Percentiles rank a stretch among this genome's conserved stretches.
Evolutionary conservation across 2,113 vertebrate species (phyloP).

Genomic region (Oncorhynchus clarkii): DNA sequence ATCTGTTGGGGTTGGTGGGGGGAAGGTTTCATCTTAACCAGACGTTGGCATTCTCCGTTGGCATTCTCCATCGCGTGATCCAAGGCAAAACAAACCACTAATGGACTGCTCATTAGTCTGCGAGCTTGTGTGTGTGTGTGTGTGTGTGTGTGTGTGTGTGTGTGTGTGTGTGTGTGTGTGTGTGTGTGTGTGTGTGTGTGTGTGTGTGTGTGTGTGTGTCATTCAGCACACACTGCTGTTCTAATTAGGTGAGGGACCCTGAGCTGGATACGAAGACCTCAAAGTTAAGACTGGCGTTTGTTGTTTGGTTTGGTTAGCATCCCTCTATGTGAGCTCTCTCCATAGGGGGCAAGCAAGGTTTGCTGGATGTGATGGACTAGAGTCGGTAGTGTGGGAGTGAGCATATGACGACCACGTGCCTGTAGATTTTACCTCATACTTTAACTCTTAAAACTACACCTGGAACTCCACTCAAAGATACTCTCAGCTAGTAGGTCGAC

Average conservation of each 20-base stretch:
- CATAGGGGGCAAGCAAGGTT: too few relatives aligned
- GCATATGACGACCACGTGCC: too few relatives aligned
- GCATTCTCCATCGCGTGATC: slow-evolving; percentile 15
- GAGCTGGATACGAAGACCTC: slow-evolving; percentile 1
- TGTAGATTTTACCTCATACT: too few relatives aligned
- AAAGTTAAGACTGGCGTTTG: too few relatives aligned
- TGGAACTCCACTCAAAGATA: too few relatives aligned
- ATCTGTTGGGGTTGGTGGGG: slow-evolving; percentile 19
- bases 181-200: not conserved
- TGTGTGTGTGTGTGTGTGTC: fast-evolving
- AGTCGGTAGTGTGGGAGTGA: too few relatives aligned
- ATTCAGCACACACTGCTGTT: not conserved
- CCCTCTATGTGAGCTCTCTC: too few relatives aligned
- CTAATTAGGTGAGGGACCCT: slow-evolving; percentile 41
- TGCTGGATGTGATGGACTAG: too few relatives aligned
- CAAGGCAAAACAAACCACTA: slow-evolving; percentile 20
- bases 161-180: fast-evolving
- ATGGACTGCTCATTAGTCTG: slow-evolving; percentile 53
- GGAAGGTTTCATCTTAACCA: slow-evolving; percentile 63
- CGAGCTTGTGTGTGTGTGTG: not conserved
- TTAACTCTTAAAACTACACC: too few relatives aligned
- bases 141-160: fast-evolving
- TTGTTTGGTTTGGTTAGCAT: too few relatives aligned
- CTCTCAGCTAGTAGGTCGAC: not conserved
- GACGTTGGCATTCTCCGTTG: slow-evolving; percentile 19